Evolutionary conservation across 2,888 invertebrate genomes (phyloP).

Genomic region (Melangyna quadrimaculata): DNA sequence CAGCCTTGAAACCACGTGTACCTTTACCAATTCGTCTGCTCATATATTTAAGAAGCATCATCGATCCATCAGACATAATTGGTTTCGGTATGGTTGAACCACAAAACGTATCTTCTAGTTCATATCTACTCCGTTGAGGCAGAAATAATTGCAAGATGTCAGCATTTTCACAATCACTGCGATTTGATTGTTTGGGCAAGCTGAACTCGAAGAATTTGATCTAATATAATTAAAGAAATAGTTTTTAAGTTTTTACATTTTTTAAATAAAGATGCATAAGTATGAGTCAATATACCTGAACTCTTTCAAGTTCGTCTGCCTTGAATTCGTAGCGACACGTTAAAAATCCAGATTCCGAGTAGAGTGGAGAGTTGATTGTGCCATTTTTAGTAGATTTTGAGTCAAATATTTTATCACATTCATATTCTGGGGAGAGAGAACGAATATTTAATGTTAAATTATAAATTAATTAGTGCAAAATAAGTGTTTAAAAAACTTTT

Average conservation of each 20-base stretch:
- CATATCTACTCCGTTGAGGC: conserved; percentile 90
- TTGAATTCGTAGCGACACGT: conserved; percentile 94
- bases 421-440: conserved; percentile 85
- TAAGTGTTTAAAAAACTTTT: too few species aligned
- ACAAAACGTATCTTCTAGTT: conserved; percentile 94
- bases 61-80: conserved; percentile 95
- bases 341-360: conserved; percentile 61
- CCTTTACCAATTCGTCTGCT: conserved; percentile 89
- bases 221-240: conserved; percentile 70
- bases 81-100: conserved; percentile 90
- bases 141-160: conserved; percentile 84
- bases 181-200: conserved; percentile 77
- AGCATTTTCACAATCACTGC: conserved; percentile 76
- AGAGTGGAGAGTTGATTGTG: conserved; percentile 91
- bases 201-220: conserved; percentile 80
- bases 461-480: too few species aligned
- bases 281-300: conserved; percentile 83
- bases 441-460: too few species aligned
- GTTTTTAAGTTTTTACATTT: not conserved
- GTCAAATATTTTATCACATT: conserved; percentile 89
- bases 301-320: conserved; percentile 91
- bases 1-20: conserved; percentile 92
- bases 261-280: not conserved
- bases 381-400: conserved; percentile 92
- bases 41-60: conserved; percentile 92